phyloP scores from a whole-genome alignment of 64 coral and sea anemone genomes.

The Astreopora myriophthalma region DNA sequence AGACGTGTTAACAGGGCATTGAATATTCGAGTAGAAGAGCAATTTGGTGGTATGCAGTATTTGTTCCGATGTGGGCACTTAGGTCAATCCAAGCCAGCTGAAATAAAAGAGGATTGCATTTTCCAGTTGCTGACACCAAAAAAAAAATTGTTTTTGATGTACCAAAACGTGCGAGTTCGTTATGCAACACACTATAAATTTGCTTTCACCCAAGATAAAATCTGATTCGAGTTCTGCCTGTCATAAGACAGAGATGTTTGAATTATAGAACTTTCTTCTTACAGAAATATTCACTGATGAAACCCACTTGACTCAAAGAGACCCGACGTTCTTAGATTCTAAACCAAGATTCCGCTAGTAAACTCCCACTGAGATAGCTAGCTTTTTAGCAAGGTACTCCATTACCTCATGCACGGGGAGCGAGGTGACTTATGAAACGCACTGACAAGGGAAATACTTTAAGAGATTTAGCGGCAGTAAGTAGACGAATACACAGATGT shows the following conservation, averaged over 20 bases:
- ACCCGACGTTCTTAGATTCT: not conserved
- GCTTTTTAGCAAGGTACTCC: not conserved
- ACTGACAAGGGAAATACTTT: slow-evolving; percentile 10
- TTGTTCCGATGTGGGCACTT: not conserved
- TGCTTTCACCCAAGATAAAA: not conserved
- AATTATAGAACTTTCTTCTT: not conserved
- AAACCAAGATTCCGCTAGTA: not conserved
- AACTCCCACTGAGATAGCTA: not conserved
- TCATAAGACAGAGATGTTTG: not conserved
- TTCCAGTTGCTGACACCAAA: not conserved
- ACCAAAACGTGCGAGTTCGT: not conserved
- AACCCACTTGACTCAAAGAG: not conserved
- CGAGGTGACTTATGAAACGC: not conserved
- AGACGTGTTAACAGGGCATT: not conserved
- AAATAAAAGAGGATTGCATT: not conserved
- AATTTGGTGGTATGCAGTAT: not conserved
- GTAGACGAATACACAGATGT: not conserved
- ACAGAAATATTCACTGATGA: not conserved
- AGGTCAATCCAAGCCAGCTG: not conserved
- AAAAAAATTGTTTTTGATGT: not conserved
- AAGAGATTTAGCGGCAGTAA: not conserved
- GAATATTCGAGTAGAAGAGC: not conserved
- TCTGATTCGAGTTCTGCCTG: not conserved
- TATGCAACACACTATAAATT: not conserved
- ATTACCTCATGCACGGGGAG: too few relatives aligned